Base-by-base conservation (phyloP, 2,797 vertebrate genomes). In the Acestrorhynchus altus region DNA sequence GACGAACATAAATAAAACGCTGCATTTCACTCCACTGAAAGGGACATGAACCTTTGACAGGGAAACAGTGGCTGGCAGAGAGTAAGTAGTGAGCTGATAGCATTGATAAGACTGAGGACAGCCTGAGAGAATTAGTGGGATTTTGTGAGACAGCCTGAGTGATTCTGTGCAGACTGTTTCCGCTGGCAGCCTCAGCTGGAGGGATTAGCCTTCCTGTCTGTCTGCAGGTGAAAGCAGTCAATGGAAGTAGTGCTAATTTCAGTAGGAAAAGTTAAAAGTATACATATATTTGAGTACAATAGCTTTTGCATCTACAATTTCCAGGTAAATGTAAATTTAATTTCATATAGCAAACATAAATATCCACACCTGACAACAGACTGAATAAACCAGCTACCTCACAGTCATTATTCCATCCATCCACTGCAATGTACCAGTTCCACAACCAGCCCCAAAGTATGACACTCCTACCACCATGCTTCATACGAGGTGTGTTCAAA, bases 21-120 rank as follows among this genome's bases (percentile, higher is more conserved):
- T 42, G 9, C 22, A n/a, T 40, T 24, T 65, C 20, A 1, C 39
- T 44, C 39, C 9, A 24, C 12, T 46, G 40, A 24, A 24, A 16
- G 69, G 54, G 39, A 20, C 18, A n/a, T 12, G 59, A 70, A 44
- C n/a, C 35, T 20, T 15, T 16, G 51, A 26, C 40, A 46, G 63
- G 63, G 64, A 77, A 64, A 56, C 49, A 16, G 31, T 49, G 40
- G 57, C 16, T 11, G 28, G 28, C 28, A 22, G 52, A 26, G 52
- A 13, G 56, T 61, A 44, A 49, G 46, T n/a, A 59, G 44, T 39
- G n/a, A 69, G 22, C 46, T 77, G 74, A 51, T 20, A 35, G 35
- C 28, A 31, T 20, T 63, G 47, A 66, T 66, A 66, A 66, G 16
- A 10, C 22, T 56, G 26, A 24, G 65, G 47, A 56, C 35, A 46